Evolutionary conservation across 2,797 vertebrate genomes (phyloP).

Genomic region (Antrozous pallidus): DNA sequence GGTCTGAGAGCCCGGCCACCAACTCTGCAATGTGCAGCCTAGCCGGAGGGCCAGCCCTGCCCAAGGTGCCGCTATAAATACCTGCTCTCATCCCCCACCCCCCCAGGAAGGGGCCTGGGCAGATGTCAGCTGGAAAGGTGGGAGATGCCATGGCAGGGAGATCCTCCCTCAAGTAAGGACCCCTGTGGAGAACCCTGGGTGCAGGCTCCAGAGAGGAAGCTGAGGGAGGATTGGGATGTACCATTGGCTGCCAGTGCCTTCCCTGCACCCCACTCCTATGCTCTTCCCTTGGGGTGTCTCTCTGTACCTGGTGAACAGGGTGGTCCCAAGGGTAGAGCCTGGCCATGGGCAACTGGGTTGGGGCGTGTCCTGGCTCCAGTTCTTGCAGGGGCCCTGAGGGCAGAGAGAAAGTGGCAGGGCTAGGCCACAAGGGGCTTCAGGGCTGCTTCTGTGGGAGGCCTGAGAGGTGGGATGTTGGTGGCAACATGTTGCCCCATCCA

Average conservation of each 20-base stretch:
- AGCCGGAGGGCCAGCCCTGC: not conserved
- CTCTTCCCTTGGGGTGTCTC: not conserved
- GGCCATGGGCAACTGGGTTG: not conserved
- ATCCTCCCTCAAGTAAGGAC: not conserved
- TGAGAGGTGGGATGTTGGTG: not conserved
- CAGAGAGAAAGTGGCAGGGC: not conserved
- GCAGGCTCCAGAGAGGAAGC: not conserved
- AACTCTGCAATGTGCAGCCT: not conserved
- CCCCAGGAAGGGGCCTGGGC: not conserved
- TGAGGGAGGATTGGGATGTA: too few species aligned
- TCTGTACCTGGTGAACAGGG: slow-evolving; percentile 30
- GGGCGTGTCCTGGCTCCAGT: not conserved
- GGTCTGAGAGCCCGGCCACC: too few species aligned
- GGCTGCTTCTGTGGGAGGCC: not conserved
- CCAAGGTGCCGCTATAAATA: not conserved
- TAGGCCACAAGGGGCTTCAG: too few species aligned
- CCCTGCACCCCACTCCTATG: not conserved
- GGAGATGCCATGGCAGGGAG: not conserved
- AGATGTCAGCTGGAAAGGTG: not conserved
- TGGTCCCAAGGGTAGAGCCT: not conserved
- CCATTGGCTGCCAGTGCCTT: not conserved
- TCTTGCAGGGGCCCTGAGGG: not conserved
- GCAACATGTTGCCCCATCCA: fast-evolving
- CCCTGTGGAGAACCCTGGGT: not conserved
- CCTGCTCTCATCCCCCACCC: not conserved